Percentiles rank a stretch among this genome's conserved stretches.
Conservation (phyloP, 2,113 vertebrate genomes). For the Oncorhynchus gorbuscha region DNA sequence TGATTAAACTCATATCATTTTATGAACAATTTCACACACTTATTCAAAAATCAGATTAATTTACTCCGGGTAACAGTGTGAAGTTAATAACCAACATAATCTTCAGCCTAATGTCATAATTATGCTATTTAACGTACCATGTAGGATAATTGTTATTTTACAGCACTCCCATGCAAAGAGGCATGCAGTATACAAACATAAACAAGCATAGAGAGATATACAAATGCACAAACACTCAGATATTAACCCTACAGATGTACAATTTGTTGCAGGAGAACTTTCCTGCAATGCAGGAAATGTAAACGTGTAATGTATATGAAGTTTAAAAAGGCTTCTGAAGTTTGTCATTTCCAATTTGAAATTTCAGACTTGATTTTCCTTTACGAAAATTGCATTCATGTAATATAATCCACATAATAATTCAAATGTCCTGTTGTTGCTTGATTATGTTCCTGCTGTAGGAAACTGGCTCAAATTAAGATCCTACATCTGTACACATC, state of each 20-base stretch:
- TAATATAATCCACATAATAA: too few species aligned
- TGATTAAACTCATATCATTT: neutral
- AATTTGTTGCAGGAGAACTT: too few species aligned
- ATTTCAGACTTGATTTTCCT: too few species aligned
- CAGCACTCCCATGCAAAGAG: neutral
- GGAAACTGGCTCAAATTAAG: too few species aligned
- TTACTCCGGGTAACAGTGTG: conserved; percentile 2
- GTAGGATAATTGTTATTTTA: conserved; percentile 1
- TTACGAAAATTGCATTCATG: too few species aligned
- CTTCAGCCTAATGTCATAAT: conserved; percentile 11
- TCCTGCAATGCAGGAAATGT: too few species aligned
- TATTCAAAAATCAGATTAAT: conserved; percentile 10
- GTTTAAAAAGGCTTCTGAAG: too few species aligned
- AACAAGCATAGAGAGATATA: neutral
- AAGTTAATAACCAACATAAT: conserved; percentile 15
- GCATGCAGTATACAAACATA: neutral
- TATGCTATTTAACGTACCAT: neutral
- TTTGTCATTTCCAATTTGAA: too few species aligned
- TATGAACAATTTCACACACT: conserved; percentile 4
- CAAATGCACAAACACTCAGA: neutral
- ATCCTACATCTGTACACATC: too few species aligned
- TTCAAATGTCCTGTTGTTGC: too few species aligned
- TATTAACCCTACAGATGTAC: neutral
- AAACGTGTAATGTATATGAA: too few species aligned
- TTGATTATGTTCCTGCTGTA: too few species aligned